Conservation (phyloP, 2,797 vertebrate species). For the Betta splendens region DNA sequence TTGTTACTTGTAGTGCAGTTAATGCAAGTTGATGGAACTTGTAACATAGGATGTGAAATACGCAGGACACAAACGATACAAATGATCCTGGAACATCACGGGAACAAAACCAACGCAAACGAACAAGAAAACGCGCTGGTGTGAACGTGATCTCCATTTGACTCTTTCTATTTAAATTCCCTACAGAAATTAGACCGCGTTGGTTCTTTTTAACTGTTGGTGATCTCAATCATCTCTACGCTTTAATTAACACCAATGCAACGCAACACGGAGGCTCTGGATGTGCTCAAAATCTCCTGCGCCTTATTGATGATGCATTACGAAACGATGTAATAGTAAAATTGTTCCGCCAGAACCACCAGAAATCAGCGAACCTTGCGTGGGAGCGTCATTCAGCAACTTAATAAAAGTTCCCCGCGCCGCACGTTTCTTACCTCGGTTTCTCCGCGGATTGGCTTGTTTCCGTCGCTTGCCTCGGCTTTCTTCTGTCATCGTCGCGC, state of each 20-base stretch:
- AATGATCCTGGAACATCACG: conserved; percentile 9
- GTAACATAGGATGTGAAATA: neutral
- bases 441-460: conserved; percentile 85
- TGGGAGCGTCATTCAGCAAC: conserved; percentile 39
- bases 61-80: too few relatives aligned
- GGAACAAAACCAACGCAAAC: too few relatives aligned
- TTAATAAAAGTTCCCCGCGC: conserved; percentile 49
- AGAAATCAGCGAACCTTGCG: neutral
- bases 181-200: too few relatives aligned
- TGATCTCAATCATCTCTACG: neutral
- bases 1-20: neutral
- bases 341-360: neutral
- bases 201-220: neutral
- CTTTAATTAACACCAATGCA: neutral
- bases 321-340: neutral
- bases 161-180: too few relatives aligned
- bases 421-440: conserved; percentile 74
- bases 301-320: neutral
- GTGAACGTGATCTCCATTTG: too few relatives aligned
- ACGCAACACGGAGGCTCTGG: neutral
- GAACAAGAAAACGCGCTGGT: too few relatives aligned
- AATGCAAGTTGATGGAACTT: neutral
- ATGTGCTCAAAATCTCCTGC: neutral
- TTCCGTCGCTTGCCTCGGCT: conserved; percentile 84
- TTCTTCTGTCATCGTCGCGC: conserved; percentile 79